Conservation (phyloP, 2,888 invertebrate species). For the Panorpa germanica region DNA sequence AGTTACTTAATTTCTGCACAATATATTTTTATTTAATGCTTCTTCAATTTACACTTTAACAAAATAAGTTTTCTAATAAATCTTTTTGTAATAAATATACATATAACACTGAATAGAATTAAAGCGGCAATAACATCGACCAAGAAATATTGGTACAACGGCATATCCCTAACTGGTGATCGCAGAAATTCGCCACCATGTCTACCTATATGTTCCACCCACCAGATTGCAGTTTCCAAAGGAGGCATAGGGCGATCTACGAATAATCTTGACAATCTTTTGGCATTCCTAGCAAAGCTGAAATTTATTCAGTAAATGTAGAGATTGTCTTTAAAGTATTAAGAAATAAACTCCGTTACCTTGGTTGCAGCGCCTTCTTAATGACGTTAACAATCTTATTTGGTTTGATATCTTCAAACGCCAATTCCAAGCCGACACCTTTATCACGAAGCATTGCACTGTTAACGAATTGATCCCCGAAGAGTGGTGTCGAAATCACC, state of each 20-base stretch:
- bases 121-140: conserved; percentile 23
- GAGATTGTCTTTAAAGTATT: too few species aligned
- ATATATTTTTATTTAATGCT: too few species aligned
- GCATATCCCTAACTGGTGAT: conserved; percentile 24
- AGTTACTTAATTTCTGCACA: too few species aligned
- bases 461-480: conserved; percentile 50
- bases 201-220: conserved; percentile 43
- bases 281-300: conserved; percentile 27
- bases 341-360: too few species aligned
- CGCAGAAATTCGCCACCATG: conserved; percentile 35
- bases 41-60: too few species aligned
- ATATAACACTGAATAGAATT: conserved; percentile 2
- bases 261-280: conserved; percentile 28
- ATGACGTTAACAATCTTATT: conserved; percentile 30
- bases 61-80: too few species aligned
- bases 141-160: conserved; percentile 25
- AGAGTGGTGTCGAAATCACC: conserved; percentile 44
- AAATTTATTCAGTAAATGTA: too few species aligned
- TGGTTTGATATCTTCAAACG: conserved; percentile 34
- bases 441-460: conserved; percentile 37
- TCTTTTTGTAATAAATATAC: conserved; percentile 18
- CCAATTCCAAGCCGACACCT: conserved; percentile 35
- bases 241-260: conserved; percentile 33
- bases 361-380: too few species aligned
- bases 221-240: conserved; percentile 38